Evolutionary conservation across 2,797 vertebrate species (phyloP).

Genomic region (Emydoidea blandingii): DNA sequence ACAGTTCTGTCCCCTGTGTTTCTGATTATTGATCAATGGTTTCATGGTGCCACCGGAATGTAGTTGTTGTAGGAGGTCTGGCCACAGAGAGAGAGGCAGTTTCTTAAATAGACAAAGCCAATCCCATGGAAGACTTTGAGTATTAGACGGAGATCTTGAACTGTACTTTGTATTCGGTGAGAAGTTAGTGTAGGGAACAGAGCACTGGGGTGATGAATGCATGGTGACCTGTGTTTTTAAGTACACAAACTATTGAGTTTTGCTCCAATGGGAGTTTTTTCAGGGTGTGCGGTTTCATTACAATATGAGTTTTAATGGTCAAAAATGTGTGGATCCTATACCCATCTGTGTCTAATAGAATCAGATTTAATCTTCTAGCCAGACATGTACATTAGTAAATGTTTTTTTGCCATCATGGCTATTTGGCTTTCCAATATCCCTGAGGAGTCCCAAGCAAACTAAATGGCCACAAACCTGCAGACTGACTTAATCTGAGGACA

Average conservation of each 20-base stretch:
- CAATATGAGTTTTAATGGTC: background rate
- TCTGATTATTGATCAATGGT: background rate
- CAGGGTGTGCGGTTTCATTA: background rate
- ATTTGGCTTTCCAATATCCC: background rate
- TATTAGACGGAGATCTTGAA: background rate
- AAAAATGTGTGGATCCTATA: fast-evolving
- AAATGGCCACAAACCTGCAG: background rate
- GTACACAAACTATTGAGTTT: background rate
- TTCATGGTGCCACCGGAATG: background rate
- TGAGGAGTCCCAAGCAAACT: background rate
- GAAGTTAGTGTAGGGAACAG: background rate
- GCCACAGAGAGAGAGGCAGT: background rate
- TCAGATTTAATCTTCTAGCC: background rate
- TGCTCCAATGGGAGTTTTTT: background rate
- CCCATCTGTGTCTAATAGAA: background rate
- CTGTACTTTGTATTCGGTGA: background rate
- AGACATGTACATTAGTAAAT: fast-evolving
- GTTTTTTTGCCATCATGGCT: background rate
- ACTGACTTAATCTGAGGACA: constrained; percentile 5
- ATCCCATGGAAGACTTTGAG: fast-evolving
- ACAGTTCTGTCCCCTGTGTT: background rate
- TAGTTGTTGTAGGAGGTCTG: background rate
- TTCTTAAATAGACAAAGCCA: background rate
- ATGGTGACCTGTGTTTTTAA: background rate
- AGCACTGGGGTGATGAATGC: background rate